Conservation (phyloP, 2,797 vertebrate genomes). For the Coluber constrictor region DNA sequence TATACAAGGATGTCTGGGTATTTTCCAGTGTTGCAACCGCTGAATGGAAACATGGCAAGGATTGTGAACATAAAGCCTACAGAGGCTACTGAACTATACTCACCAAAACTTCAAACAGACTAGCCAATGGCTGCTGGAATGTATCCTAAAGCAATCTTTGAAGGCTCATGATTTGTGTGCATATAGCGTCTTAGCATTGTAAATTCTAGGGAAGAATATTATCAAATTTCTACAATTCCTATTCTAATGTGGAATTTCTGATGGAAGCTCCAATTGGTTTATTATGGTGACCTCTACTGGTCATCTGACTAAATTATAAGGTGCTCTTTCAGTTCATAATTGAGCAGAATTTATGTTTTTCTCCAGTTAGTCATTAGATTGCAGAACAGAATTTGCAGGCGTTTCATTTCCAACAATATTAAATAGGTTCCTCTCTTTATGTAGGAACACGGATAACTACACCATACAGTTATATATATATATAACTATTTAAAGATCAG, state of each 20-base stretch:
- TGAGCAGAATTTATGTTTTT: neutral
- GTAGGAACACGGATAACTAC: neutral
- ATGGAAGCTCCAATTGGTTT: neutral
- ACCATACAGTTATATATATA: too few relatives aligned
- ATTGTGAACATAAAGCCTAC: neutral
- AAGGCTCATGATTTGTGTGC: neutral
- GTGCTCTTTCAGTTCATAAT: neutral
- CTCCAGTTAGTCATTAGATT: neutral
- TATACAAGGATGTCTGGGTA: neutral
- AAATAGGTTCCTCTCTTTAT: neutral
- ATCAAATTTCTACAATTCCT: neutral
- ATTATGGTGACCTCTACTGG: neutral
- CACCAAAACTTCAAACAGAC: neutral
- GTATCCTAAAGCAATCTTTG: neutral
- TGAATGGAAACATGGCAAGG: constrained; percentile 17
- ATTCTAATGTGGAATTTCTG: neutral
- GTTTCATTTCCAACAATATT: neutral
- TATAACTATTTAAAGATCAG: neutral
- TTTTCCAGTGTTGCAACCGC: neutral
- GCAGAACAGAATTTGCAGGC: neutral
- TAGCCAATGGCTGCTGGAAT: neutral
- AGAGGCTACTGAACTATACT: neutral
- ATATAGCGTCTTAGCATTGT: neutral
- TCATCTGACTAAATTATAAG: neutral
- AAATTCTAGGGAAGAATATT: neutral